These are phyloP conservation scores for Gasteruption jaculator DNA, from an alignment of 2,888 invertebrate genomes.

Conservation along the genomic window DNA sequence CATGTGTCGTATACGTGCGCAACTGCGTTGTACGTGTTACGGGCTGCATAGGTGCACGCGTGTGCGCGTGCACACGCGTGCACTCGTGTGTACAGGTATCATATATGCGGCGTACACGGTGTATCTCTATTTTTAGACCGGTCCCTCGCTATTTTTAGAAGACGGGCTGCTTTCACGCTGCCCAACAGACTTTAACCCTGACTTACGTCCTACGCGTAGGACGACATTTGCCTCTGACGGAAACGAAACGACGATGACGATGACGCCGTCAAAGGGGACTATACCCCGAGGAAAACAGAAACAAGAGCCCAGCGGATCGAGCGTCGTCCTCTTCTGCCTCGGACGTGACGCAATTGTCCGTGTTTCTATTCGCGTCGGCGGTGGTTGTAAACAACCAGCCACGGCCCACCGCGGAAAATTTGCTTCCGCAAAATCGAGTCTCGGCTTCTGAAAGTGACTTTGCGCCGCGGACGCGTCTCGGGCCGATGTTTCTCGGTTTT, in stretches of 20 bases:
- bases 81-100: conserved; percentile 9
- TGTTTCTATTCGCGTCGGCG: conserved; percentile 37
- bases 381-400: too few relatives aligned
- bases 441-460: too few relatives aligned
- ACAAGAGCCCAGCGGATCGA: too few relatives aligned
- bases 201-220: conserved; percentile 39
- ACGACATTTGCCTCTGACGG: too few relatives aligned
- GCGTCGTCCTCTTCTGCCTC: too few relatives aligned
- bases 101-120: conserved; percentile 12
- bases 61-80: not conserved
- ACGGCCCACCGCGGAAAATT: too few relatives aligned
- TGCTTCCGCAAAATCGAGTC: too few relatives aligned
- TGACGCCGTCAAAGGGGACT: too few relatives aligned
- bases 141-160: conserved; percentile 48
- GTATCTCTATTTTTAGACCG: conserved; percentile 46
- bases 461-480: conserved; percentile 2
- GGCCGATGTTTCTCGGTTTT: conserved; percentile 12
- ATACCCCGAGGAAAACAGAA: too few relatives aligned
- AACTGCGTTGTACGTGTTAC: conserved; percentile 19
- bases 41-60: not conserved
- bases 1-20: conserved; percentile 20
- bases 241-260: too few relatives aligned
- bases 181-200: conserved; percentile 49
- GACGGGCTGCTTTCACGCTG: conserved; percentile 39
- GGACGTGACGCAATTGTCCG: conserved; percentile 35